Evolutionary conservation across 2,888 invertebrate genomes (phyloP).

Genomic region (Teleogryllus oceanicus): DNA sequence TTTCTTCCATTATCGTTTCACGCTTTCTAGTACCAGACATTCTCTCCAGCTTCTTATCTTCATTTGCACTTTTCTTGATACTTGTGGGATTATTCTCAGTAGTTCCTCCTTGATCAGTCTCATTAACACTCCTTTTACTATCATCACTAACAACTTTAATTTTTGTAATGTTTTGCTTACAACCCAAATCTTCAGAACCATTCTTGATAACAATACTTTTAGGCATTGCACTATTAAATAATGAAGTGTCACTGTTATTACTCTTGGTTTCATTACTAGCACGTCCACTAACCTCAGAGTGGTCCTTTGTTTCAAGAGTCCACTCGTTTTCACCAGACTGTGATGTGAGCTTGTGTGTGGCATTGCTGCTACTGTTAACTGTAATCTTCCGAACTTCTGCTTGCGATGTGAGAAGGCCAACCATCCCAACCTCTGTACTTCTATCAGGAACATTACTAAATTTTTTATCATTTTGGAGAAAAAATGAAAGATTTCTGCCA

Average conservation of each 20-base stretch:
- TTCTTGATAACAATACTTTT: slow-evolving; percentile 28
- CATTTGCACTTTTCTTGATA: slow-evolving; percentile 23
- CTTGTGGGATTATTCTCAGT: slow-evolving; percentile 30
- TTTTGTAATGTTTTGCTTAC: slow-evolving; percentile 27
- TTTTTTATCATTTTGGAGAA: background rate
- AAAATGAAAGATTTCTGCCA: slow-evolving; percentile 20
- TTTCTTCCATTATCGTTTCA: slow-evolving; percentile 31
- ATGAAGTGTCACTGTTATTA: slow-evolving; percentile 29
- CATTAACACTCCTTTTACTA: slow-evolving; percentile 27
- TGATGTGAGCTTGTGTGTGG: slow-evolving; percentile 4
- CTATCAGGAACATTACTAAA: slow-evolving; percentile 31
- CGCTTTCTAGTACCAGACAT: slow-evolving; percentile 23
- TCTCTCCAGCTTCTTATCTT: slow-evolving; percentile 27
- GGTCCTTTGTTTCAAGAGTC: slow-evolving; percentile 25
- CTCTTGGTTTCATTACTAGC: slow-evolving; percentile 28
- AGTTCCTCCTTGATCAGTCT: slow-evolving; percentile 31
- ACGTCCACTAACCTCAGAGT: slow-evolving; percentile 27
- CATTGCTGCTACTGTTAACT: slow-evolving; percentile 19
- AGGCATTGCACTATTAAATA: slow-evolving; percentile 29
- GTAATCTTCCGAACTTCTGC: slow-evolving; percentile 34
- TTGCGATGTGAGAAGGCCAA: slow-evolving; percentile 32
- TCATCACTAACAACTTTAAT: slow-evolving; percentile 29
- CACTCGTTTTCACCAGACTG: slow-evolving; percentile 11
- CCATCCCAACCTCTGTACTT: slow-evolving; percentile 23
- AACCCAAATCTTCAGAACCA: slow-evolving; percentile 27